Evolutionary conservation across 2,797 vertebrate species (phyloP), one percentile per base, ranked within the genome.

Genomic region (Enteromius fasciolatus): DNA sequence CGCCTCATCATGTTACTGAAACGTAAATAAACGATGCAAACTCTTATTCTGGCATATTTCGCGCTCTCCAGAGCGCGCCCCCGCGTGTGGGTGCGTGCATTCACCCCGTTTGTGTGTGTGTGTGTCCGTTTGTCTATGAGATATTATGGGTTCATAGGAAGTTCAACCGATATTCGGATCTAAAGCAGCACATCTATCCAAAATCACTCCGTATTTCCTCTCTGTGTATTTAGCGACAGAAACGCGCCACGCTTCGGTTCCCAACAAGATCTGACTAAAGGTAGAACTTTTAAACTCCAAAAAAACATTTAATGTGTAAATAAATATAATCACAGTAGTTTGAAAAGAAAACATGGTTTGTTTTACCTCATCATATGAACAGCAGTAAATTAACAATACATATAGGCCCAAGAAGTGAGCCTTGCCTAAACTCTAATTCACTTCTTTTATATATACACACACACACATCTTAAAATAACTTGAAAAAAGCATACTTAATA

Each of bases 61-160:
- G 64, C 52, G 54, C 84, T n/a, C 50, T 46, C 14, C 11, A 78
- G 81, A 33, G 63, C 54, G 73, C 39, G 48, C 67, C 20, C 41
- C 50, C 70, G 39, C 39, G 57, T 66, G 28, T 70, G 57, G 54
- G 92, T 90, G 93, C 93, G 59, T 66, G 44, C 11, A 5, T n/a
- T 18, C 59, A 18, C 44, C 9, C 14, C 57, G 2, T 57, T 31
- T 48, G 76, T 41, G 54, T 52, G 50, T 63, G 76, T 67, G 74
- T 48, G 82, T 68, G 85, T 83, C 92, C 92, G 92, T 93, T 93
- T 93, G 92, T 93, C 92, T 93, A 92, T 92, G 92, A 94, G 92
- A 94, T 94, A 94, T 94, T 90, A 92, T 86, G 95, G 94, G 95
- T 95, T 95, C 94, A 95, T 36, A 33, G 87, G 92, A 93, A 95